Evolutionary conservation across 2,113 vertebrate species (phyloP).

Genomic region (Heterotilapia buettikoferi): DNA sequence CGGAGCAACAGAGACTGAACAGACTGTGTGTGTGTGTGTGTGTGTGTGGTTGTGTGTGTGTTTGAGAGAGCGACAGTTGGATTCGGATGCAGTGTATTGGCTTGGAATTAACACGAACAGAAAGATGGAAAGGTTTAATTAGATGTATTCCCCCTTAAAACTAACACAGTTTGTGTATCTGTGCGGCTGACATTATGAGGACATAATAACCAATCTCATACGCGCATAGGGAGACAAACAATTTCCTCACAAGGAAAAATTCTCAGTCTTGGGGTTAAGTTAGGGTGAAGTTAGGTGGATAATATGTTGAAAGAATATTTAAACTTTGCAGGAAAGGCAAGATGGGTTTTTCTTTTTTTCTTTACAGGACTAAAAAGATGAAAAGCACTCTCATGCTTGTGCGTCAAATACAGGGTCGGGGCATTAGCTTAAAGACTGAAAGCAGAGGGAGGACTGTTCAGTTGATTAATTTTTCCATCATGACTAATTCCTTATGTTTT

Average conservation of each 20-base stretch:
- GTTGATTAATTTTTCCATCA: not conserved
- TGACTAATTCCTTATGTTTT: not conserved
- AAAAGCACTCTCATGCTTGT: not conserved
- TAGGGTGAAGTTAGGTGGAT: not conserved
- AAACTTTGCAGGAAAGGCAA: not conserved
- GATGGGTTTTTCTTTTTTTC: rapidly evolving
- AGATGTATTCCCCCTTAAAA: not conserved
- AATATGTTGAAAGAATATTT: not conserved
- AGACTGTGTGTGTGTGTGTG: not conserved
- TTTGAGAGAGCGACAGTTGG: not conserved
- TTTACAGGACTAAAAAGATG: not conserved
- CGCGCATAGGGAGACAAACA: not conserved
- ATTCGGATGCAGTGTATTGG: not conserved
- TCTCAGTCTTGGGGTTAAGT: not conserved
- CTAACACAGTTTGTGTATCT: not conserved
- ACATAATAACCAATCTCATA: not conserved
- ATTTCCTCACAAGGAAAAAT: not conserved
- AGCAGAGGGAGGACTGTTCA: not conserved
- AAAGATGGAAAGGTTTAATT: conserved; percentile 17
- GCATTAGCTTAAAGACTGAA: not conserved
- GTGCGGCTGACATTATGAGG: not conserved
- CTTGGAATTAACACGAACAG: not conserved
- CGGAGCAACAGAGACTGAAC: conserved; percentile 15
- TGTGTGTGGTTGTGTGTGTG: not conserved
- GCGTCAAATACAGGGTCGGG: not conserved